Percentiles rank a stretch among this genome's conserved stretches.
phyloP scores from a whole-genome alignment of 2,797 vertebrate genomes.

The Brotula barbata region DNA sequence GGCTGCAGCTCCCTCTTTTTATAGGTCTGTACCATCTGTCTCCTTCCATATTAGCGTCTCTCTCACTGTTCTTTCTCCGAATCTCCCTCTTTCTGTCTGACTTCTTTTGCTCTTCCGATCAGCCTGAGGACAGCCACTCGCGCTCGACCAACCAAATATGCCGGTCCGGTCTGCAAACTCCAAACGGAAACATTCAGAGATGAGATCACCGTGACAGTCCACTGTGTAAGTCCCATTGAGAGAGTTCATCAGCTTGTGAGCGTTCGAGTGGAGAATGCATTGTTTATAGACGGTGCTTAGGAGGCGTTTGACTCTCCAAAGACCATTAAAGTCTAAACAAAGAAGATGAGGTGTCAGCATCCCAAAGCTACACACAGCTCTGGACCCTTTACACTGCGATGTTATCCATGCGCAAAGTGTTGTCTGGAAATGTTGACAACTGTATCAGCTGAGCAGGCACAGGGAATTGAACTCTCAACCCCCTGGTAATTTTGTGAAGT shows the following conservation, averaged over 20 bases:
- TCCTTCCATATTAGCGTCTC: conserved; percentile 27
- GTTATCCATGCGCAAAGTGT: conserved; percentile 44
- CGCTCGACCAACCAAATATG: conserved; percentile 28
- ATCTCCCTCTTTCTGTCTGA: conserved; percentile 11
- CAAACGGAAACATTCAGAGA: conserved; percentile 18
- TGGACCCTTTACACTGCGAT: conserved; percentile 23
- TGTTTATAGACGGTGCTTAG: conserved; percentile 55
- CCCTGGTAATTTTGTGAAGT: conserved; percentile 70
- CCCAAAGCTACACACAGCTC: conserved; percentile 36
- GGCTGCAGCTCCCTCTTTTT: conserved; percentile 49
- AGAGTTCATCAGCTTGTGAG: conserved; percentile 43
- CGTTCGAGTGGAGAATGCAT: conserved; percentile 49
- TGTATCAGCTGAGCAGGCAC: conserved; percentile 56
- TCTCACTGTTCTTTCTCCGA: conserved; percentile 8
- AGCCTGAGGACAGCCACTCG: conserved; percentile 24
- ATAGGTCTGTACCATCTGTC: conserved; percentile 52
- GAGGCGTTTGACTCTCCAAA: conserved; percentile 41
- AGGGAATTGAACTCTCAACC: conserved; percentile 74
- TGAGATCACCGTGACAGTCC: conserved; percentile 37
- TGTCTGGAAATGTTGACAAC: conserved; percentile 65
- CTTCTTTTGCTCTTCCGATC: conserved; percentile 4
- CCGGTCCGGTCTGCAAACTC: conserved; percentile 32
- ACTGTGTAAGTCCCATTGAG: conserved; percentile 16
- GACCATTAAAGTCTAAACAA: conserved; percentile 60
- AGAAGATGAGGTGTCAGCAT: conserved; percentile 49